Base-by-base conservation (phyloP, 2,797 vertebrate genomes). In the Trichosurus vulpecula region DNA sequence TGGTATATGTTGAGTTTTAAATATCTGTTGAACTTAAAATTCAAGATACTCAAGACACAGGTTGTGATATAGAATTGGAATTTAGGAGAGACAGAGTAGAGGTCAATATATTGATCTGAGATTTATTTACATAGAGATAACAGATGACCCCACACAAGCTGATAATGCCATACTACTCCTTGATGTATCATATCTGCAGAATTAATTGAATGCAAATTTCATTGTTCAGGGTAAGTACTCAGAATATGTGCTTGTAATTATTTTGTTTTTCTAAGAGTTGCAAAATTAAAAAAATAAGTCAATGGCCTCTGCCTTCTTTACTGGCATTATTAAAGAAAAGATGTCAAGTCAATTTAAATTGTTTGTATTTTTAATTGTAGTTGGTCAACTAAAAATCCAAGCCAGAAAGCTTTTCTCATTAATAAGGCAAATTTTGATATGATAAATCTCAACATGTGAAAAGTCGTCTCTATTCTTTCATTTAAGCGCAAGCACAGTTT, bases 401-500 rank as follows among this genome's bases (percentile, higher is more conserved):
- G 1, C 93, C 52, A 91, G 13, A 61, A 2, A 54, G 2, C 25
- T 41, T 14, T 90, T 90, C 41, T 90, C 57, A 90, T 57, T 54
- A 57, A 96, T 29, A 81, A 74, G 53, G 30, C 29, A 94, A 92
- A 87, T 12, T 91, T 87, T 94, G 52, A 74, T 74, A 51, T 93
- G 52, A 91, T 58, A 90, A 52, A 91, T 66, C 58, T 94, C 14
- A 90, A 51, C 9, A 61, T 0, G 90, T 54, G 3, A 6, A 96
- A 94, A 91, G 87, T 91, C 95, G 3, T 29, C 27, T 92, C 91
- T 19, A 30, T 91, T 93, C 57, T 92, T 95, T 95, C 51, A 90
- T 92, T 95, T 94, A 96, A 74, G 92, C 54, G 92, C 30, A 47
- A 93, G 16, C 8, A 66, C 10, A 92, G 14, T 87, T n/a, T 74